A percentile compares a stretch with the other conserved stretches of the same genome.
phyloP scores from a whole-genome alignment of 2,797 vertebrate species.

The Delichon dasypus region DNA sequence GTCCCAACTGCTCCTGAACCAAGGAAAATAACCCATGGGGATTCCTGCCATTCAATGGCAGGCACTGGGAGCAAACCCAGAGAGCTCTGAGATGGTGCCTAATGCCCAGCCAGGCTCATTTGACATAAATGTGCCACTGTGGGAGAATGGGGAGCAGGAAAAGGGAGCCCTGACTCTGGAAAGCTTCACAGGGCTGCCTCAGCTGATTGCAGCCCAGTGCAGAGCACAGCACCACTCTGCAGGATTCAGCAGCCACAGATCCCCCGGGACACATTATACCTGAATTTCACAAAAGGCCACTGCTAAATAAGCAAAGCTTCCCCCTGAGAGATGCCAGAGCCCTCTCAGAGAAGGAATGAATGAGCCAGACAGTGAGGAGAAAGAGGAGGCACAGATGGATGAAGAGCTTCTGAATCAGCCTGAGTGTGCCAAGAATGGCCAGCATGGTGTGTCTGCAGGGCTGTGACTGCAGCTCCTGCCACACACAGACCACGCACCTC shows the following conservation, averaged over 20 bases:
- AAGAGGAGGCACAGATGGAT: background rate
- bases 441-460: background rate
- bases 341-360: background rate
- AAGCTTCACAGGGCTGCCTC: background rate
- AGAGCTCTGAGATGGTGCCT: background rate
- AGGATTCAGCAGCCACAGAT: background rate
- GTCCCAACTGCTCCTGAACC: background rate
- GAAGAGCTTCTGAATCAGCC: background rate
- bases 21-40: background rate
- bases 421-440: background rate
- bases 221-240: background rate
- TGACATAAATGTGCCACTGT: background rate
- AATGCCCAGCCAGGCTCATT: background rate
- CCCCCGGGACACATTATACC: background rate
- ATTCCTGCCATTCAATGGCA: background rate
- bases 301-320: background rate
- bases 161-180: background rate
- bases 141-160: background rate
- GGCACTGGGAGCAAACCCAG: background rate
- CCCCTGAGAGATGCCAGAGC: background rate
- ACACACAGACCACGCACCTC: background rate
- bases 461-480: background rate
- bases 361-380: background rate
- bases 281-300: background rate
- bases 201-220: background rate